Conservation (phyloP, 2,888 invertebrate species). For the Drosophila helvetica region DNA sequence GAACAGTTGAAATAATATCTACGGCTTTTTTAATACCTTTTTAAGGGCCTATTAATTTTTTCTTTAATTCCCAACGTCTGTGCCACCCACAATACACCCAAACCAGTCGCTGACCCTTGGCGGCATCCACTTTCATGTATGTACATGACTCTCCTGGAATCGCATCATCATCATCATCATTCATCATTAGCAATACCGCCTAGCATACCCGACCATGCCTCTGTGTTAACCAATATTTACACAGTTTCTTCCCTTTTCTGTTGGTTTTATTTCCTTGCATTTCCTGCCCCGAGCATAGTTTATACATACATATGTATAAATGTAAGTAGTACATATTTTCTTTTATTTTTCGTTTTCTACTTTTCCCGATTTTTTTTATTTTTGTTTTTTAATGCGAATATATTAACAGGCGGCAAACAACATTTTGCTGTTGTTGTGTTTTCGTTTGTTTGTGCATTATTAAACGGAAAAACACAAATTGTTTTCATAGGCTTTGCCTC, state of each 20-base stretch:
- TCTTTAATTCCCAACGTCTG: no score
- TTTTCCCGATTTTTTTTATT: neutral
- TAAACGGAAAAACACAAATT: slow-evolving; percentile 41
- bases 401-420: slow-evolving; percentile 54
- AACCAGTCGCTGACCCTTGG: no score
- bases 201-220: slow-evolving; percentile 18
- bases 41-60: neutral
- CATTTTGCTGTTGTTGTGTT: slow-evolving; percentile 15
- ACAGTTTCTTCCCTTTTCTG: slow-evolving; percentile 10
- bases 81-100: no score
- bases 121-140: neutral
- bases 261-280: slow-evolving; percentile 22
- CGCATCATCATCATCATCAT: slow-evolving; percentile 8
- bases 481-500: slow-evolving; percentile 40
- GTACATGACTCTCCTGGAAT: neutral
- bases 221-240: slow-evolving; percentile 33
- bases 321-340: neutral
- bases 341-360: slow-evolving; percentile 24
- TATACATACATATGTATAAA: no score
- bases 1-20: neutral
- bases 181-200: neutral
- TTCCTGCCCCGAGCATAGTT: slow-evolving; percentile 48
- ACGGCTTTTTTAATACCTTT: neutral
- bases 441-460: slow-evolving; percentile 38
- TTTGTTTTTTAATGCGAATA: slow-evolving; percentile 41